Percentiles rank a stretch among this genome's conserved stretches.
Evolutionary conservation across 2,113 vertebrate species (phyloP).

Genomic region (Chloebia gouldiae): DNA sequence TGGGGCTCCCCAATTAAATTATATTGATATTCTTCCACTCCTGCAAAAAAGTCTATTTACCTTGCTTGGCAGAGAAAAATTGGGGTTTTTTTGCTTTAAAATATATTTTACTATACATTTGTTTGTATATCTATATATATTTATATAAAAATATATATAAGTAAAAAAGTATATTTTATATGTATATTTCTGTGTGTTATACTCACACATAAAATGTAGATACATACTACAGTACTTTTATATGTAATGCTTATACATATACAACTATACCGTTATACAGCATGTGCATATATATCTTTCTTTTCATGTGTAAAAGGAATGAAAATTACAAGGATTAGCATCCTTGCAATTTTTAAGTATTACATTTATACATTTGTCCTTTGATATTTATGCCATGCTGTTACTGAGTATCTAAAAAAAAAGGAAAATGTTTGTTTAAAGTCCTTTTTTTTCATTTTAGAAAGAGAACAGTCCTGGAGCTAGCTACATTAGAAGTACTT

Average conservation of each 20-base stretch:
- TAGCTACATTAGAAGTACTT: neutral
- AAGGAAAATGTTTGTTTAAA: neutral
- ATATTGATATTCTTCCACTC: neutral
- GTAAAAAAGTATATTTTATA: neutral
- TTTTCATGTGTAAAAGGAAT: neutral
- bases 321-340: neutral
- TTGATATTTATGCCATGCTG: neutral
- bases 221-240: neutral
- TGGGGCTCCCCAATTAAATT: constrained; percentile 3
- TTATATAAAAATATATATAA: neutral
- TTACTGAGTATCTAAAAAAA: neutral
- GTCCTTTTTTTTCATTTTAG: neutral
- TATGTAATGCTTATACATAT: neutral
- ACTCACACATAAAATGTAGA: neutral
- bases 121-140: fast-evolving
- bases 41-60: neutral
- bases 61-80: neutral
- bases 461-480: neutral
- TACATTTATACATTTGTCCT: neutral
- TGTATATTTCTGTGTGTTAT: neutral
- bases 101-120: neutral
- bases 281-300: neutral
- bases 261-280: neutral
- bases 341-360: neutral
- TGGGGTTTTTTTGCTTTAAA: neutral